phyloP scores from a whole-genome alignment of 2,888 invertebrate species.

The Macrosoma leucophasiata region DNA sequence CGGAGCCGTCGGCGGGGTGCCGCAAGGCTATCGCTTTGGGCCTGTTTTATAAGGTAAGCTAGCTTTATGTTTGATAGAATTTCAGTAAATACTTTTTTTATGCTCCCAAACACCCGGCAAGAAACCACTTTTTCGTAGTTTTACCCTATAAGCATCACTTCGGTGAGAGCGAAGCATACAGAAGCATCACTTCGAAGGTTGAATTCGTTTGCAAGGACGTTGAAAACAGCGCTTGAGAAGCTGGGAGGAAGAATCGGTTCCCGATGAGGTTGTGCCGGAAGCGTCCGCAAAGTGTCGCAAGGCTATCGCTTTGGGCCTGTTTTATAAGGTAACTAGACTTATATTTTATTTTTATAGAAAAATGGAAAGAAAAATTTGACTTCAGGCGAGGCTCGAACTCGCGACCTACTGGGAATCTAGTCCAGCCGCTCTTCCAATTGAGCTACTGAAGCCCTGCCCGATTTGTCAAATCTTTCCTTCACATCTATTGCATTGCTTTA shows the following conservation, averaged over 20 bases:
- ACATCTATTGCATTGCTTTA: too few relatives aligned
- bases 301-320: slow-evolving; percentile 82
- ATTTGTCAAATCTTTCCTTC: too few relatives aligned
- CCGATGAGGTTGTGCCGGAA: slow-evolving; percentile 79
- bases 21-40: slow-evolving; percentile 82
- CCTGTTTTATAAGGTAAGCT: slow-evolving; percentile 85
- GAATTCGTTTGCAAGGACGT: slow-evolving; percentile 51
- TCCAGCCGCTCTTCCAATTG: too few relatives aligned
- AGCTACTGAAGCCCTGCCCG: too few relatives aligned
- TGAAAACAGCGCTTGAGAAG: slow-evolving; percentile 66
- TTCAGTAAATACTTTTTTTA: too few relatives aligned
- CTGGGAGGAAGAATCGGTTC: slow-evolving; percentile 77
- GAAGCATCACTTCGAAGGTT: slow-evolving; percentile 65
- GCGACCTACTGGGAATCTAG: too few relatives aligned
- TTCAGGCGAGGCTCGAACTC: too few relatives aligned
- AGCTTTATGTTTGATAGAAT: too few relatives aligned
- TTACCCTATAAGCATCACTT: slow-evolving; percentile 61
- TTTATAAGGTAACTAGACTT: slow-evolving; percentile 82
- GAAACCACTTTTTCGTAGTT: too few relatives aligned
- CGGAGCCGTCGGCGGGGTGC: slow-evolving; percentile 81
- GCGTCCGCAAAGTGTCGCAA: slow-evolving; percentile 81
- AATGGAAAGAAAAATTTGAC: too few relatives aligned
- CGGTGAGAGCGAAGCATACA: slow-evolving; percentile 74
- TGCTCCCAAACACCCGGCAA: too few relatives aligned
- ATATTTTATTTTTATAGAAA: slow-evolving; percentile 3